Evolutionary conservation across 1,140 invertebrate species (phyloP).

Genomic region (Lepidurus couesii): DNA sequence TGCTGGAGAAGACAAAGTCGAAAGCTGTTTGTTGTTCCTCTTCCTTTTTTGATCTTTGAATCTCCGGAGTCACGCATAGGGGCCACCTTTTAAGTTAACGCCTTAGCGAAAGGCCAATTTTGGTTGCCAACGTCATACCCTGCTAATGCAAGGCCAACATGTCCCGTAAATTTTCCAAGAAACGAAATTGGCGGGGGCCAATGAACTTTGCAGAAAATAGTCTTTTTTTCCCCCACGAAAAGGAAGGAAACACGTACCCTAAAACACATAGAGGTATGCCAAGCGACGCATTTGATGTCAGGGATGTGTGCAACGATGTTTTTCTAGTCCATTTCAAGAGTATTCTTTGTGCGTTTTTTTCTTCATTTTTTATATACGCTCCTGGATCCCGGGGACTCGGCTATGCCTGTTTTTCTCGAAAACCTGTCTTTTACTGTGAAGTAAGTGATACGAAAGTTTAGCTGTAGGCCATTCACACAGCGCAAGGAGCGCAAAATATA

Average conservation of each 20-base stretch:
- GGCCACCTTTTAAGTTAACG: not conserved
- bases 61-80: not conserved
- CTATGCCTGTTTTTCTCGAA: not conserved
- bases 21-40: too few relatives aligned
- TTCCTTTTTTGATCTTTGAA: too few relatives aligned
- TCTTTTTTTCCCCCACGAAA: not conserved
- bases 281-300: not conserved
- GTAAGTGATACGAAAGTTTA: conserved; percentile 20
- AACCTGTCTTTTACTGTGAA: not conserved
- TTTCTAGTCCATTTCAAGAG: too few relatives aligned
- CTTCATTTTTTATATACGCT: not conserved
- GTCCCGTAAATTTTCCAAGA: not conserved
- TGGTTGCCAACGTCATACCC: not conserved
- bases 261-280: not conserved
- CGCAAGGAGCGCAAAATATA: conserved; percentile 11
- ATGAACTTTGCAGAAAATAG: conserved; percentile 15
- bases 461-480: not conserved
- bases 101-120: not conserved
- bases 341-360: too few relatives aligned
- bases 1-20: not conserved
- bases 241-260: not conserved
- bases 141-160: conserved; percentile 1
- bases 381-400: not conserved
- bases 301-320: too few relatives aligned
- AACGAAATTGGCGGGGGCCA: conserved; percentile 1